A percentile compares a stretch with the other conserved stretches of the same genome.
Evolutionary conservation across 35 echinoderm and acorn worm genomes (phyloP).

Genomic region (Amphiura filiformis): DNA sequence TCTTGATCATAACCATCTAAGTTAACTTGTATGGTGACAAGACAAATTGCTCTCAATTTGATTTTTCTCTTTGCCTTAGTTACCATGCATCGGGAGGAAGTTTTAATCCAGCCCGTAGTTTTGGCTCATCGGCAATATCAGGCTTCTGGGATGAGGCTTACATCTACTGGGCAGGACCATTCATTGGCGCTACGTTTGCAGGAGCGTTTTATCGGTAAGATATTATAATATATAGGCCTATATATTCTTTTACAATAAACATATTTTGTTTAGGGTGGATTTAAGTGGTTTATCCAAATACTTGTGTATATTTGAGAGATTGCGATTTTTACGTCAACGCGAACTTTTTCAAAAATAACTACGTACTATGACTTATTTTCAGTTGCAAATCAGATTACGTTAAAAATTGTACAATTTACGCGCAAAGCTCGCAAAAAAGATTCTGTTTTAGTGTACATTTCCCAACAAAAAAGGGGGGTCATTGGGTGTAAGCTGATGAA

Average conservation of each 20-base stretch:
- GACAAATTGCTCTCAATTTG: no score
- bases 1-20: no score
- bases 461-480: no score
- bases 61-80: not conserved
- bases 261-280: not conserved
- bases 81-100: constrained; percentile 10
- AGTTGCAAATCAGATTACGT: not conserved
- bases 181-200: not conserved
- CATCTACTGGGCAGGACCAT: constrained; percentile 46
- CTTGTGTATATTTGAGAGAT: not conserved
- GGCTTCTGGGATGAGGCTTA: constrained; percentile 30
- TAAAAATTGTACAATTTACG: no score
- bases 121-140: constrained; percentile 16
- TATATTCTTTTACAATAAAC: not conserved
- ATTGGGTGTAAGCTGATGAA: no score
- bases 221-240: not conserved
- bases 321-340: not conserved
- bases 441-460: no score
- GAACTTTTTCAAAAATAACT: not conserved
- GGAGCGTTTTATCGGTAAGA: constrained; percentile 24
- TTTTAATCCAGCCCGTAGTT: constrained; percentile 33
- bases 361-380: not conserved
- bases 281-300: not conserved
- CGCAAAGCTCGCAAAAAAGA: no score
- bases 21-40: no score